A percentile compares a stretch with the other conserved stretches of the same genome.
Evolutionary conservation across 1,140 invertebrate genomes (phyloP).

Genomic region (Caenorhabditis brenneri): DNA sequence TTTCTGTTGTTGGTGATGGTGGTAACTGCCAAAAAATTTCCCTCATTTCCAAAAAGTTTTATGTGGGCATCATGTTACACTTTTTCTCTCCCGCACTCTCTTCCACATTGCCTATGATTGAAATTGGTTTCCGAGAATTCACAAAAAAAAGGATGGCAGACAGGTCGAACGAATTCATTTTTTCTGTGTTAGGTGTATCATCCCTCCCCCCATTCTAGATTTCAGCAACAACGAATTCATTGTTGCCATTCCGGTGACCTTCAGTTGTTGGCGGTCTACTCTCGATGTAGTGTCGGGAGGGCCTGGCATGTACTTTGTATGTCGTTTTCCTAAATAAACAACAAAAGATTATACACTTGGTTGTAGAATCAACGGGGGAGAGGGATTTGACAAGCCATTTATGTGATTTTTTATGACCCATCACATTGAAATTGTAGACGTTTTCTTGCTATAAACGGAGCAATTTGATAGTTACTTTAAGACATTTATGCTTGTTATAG

Average conservation of each 20-base stretch:
- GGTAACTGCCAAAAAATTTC: background rate
- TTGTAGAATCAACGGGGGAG: no score
- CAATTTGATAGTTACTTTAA: no score
- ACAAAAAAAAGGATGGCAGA: background rate
- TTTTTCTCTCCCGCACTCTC: background rate
- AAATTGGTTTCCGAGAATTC: background rate
- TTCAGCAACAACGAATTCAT: background rate
- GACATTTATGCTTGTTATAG: no score
- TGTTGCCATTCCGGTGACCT: slow-evolving; percentile 7
- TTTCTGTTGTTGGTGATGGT: background rate
- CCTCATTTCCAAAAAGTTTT: background rate
- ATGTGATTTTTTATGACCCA: background rate
- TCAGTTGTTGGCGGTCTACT: background rate
- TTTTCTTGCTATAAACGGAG: background rate
- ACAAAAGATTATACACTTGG: background rate
- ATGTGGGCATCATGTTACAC: slow-evolving; percentile 2
- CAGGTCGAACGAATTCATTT: background rate
- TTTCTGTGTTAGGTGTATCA: no score
- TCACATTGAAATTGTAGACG: background rate
- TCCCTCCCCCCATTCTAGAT: background rate
- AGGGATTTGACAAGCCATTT: background rate
- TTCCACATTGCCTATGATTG: background rate
- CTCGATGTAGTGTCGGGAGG: background rate
- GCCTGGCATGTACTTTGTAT: slow-evolving; percentile 16
- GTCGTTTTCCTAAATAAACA: background rate